Evolutionary conservation across 2,797 vertebrate species (phyloP).

Genomic region (Merluccius polli): DNA sequence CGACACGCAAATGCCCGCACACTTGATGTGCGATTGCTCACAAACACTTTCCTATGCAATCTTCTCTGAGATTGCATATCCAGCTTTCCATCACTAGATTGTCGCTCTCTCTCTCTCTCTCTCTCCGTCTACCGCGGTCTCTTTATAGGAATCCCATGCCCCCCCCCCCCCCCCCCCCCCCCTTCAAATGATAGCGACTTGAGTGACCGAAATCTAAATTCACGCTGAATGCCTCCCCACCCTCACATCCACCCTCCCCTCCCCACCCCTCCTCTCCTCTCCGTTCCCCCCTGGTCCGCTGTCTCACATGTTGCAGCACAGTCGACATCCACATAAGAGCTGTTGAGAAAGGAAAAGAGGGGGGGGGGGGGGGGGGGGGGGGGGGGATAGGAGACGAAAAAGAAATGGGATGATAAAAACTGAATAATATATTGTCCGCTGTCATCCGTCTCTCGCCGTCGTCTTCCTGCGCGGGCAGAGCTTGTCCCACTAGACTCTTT

Average conservation of each 20-base stretch:
- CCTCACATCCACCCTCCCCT: slow-evolving; percentile 1
- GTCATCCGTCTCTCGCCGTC: slow-evolving; percentile 54
- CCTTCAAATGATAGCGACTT: neutral
- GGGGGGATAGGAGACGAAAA: no score
- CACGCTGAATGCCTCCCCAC: slow-evolving; percentile 38
- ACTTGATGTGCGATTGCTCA: no score
- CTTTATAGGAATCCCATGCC: neutral
- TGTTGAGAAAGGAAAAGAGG: slow-evolving; percentile 55
- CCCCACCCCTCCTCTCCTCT: slow-evolving; percentile 5
- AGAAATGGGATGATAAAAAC: slow-evolving; percentile 30
- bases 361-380: slow-evolving; percentile 30
- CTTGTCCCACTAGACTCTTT: slow-evolving; percentile 40
- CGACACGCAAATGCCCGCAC: no score
- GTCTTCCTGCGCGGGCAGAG: slow-evolving; percentile 41
- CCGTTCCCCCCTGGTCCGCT: neutral
- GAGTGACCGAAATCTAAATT: slow-evolving; percentile 46
- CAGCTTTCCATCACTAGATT: neutral
- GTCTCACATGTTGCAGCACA: slow-evolving; percentile 51
- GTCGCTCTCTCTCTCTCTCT: neutral
- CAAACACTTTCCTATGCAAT: no score
- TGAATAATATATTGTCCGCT: slow-evolving; percentile 69
- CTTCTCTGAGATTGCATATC: no score
- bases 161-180: neutral
- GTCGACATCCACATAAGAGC: slow-evolving; percentile 50
- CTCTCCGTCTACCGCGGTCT: neutral